Percentiles rank a stretch among this genome's conserved stretches.
Conservation (phyloP, 1,140 invertebrate species). For the Bombus pyrosoma region DNA sequence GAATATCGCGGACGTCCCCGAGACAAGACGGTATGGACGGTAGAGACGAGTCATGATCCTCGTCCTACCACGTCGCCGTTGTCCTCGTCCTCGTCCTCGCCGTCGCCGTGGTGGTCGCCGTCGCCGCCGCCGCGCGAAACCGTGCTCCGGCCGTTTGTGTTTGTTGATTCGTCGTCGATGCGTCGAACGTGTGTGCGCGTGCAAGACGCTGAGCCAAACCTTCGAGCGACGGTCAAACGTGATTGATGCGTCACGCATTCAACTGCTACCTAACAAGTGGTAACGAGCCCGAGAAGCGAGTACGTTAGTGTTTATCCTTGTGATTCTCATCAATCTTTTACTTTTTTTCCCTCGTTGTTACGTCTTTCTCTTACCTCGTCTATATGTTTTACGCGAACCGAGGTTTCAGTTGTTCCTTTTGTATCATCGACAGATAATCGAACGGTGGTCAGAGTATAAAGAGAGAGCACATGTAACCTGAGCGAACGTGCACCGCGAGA, state of each 20-base stretch:
- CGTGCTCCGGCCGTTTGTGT: constrained; percentile 23
- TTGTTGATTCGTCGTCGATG: constrained; percentile 23
- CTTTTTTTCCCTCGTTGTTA: too few relatives aligned
- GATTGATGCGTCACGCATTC: constrained; percentile 48
- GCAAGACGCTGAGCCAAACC: constrained; percentile 36
- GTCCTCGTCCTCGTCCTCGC: constrained; percentile 42
- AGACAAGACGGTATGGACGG: constrained; percentile 44
- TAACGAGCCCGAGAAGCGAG: constrained; percentile 34
- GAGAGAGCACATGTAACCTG: not conserved
- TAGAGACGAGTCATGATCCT: constrained; percentile 52
- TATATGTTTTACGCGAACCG: not conserved
- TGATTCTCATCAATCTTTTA: not conserved
- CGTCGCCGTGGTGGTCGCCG: constrained; percentile 33
- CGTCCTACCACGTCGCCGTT: constrained; percentile 36
- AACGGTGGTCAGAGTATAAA: not conserved
- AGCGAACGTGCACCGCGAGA: constrained; percentile 4
- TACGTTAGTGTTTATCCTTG: constrained; percentile 7
- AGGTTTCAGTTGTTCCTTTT: not conserved
- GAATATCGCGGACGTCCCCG: constrained; percentile 23
- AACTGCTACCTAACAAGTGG: constrained; percentile 46
- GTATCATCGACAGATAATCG: not conserved
- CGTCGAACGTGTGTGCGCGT: constrained; percentile 29
- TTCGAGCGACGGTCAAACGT: constrained; percentile 23
- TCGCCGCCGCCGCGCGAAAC: constrained; percentile 48
- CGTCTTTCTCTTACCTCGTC: not conserved